These are phyloP conservation scores for Microctenopoma steveboyesi DNA, from an alignment of 2,797 vertebrate species.

Conservation along the genomic window DNA sequence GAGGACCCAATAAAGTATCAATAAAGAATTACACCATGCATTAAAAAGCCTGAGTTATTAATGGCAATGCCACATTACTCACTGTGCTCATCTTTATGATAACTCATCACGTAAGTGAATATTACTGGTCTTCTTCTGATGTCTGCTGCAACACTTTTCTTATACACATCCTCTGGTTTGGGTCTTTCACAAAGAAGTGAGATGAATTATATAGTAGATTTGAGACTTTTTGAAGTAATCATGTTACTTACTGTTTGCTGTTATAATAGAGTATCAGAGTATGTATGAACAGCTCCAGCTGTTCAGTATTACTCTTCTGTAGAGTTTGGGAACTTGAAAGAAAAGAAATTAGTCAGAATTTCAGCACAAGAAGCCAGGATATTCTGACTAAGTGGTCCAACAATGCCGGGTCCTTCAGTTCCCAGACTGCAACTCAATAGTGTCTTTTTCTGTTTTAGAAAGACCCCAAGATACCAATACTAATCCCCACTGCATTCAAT, in stretches of 20 bases:
- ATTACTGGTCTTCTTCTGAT: conserved; percentile 21
- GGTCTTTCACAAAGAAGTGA: background rate
- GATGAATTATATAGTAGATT: background rate
- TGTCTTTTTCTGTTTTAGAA: too few relatives aligned
- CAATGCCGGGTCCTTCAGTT: too few relatives aligned
- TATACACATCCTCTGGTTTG: background rate
- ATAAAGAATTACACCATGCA: conserved; percentile 15
- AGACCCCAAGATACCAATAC: too few relatives aligned
- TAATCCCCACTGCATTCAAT: too few relatives aligned
- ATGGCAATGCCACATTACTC: conserved; percentile 43
- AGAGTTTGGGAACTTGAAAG: too few relatives aligned
- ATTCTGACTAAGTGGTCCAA: too few relatives aligned
- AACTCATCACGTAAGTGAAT: conserved; percentile 42
- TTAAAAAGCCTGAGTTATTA: conserved; percentile 56
- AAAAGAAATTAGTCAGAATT: background rate
- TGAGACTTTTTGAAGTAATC: background rate
- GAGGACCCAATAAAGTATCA: conserved; percentile 47
- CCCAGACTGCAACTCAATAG: too few relatives aligned
- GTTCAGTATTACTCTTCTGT: too few relatives aligned
- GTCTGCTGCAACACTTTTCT: background rate
- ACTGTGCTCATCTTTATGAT: conserved; percentile 50
- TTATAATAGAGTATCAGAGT: too few relatives aligned
- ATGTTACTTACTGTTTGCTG: background rate
- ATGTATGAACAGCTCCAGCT: too few relatives aligned
- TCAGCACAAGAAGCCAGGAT: background rate